Evolutionary conservation across 1,140 invertebrate species (phyloP).

Genomic region (Maconellicoccus hirsutus): DNA sequence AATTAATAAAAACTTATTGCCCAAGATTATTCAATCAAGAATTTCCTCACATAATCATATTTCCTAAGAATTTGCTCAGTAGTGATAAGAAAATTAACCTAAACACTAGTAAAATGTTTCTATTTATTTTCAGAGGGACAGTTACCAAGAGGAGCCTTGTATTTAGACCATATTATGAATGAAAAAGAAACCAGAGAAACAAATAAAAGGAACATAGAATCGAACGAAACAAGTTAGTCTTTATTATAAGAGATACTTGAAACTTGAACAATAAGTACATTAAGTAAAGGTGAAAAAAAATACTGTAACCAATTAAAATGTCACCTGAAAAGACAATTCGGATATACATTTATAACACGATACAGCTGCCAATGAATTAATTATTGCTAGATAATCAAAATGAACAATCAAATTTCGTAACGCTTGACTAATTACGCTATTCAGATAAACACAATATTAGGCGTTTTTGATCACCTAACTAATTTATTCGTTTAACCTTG

Average conservation of each 20-base stretch:
- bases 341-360: too few species aligned
- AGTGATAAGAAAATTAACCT: too few species aligned
- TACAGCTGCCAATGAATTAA: not conserved
- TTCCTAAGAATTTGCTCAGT: too few species aligned
- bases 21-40: too few species aligned
- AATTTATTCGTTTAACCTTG: not conserved
- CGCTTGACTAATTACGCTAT: not conserved
- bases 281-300: not conserved
- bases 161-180: conserved; percentile 41
- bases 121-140: conserved; percentile 58
- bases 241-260: too few species aligned
- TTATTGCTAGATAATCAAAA: not conserved
- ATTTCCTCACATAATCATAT: too few species aligned
- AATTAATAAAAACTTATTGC: too few species aligned
- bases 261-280: not conserved
- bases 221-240: conserved; percentile 47
- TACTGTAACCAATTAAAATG: not conserved
- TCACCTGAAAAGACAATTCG: not conserved
- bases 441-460: not conserved
- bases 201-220: conserved; percentile 38
- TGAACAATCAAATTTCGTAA: not conserved
- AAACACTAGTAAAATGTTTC: not conserved
- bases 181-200: conserved; percentile 32
- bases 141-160: conserved; percentile 59
- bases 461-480: not conserved